Evolutionary conservation across 1,140 invertebrate species (phyloP), one percentile per base, ranked within the genome.

Genomic region (Leptonema lineaticorne): DNA sequence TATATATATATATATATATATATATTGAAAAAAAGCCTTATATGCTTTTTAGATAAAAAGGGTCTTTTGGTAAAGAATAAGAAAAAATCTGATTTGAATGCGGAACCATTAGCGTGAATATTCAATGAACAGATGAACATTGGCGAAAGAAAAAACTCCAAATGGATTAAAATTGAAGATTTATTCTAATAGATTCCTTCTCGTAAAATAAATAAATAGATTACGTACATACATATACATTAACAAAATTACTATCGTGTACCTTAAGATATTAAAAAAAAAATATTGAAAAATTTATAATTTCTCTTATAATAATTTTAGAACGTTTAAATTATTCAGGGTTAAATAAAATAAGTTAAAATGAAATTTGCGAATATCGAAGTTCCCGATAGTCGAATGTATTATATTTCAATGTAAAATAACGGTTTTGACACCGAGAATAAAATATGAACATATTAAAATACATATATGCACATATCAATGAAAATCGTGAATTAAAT

Each of bases 401-500:
- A n/a, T n/a, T n/a, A n/a, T n/a, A n/a, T n/a, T n/a, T n/a, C 1
- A 28, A 26, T 14, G n/a, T 26, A 26, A 53, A 28, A 20, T 53
- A 53, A 24, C 50, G 50, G 24, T 53, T 22, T 26, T 7, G 22
- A 53, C 9, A 24, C 8, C 46, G 16, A 4, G 50, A 16, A n/a
- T 45, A 24, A 53, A 53, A 53, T 53, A 53, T 59, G 8, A 16
- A 20, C 59, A 37, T 37, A 45, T 45, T 20, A 20, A 41, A 45
- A 64, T 64, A 45, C 46, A 64, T 64, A 28, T 64, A 64, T 64
- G 62, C 62, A 30, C 62, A 64, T 64, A 27, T 50, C 62, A 46
- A 46, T 64, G 20, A 45, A 50, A 50, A 26, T 64, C 62, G 62
- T 64, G 62, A 50, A n/a, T 30, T 28, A 45, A 62, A 30, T 62